Evolutionary conservation across 2,797 vertebrate species (phyloP), one percentile per base, ranked within the genome.

Genomic region (Leptatherina wallacei): DNA sequence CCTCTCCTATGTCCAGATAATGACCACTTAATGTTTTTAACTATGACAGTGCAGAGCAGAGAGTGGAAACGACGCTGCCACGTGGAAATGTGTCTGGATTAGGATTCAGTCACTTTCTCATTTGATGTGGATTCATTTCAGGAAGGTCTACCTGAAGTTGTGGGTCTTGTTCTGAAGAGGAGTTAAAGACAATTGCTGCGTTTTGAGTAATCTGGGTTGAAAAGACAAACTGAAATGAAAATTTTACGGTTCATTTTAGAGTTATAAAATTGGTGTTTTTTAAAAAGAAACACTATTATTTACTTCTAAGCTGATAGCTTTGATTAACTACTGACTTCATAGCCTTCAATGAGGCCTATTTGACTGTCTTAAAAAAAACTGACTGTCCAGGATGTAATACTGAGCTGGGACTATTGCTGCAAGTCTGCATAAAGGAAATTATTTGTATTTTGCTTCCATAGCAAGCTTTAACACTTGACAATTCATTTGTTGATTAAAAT

Each of bases 1-100:
- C 30, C 75, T 85, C 82, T 90, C 88, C 84, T 80, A 49, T 78
- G 89, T 85, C 88, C 87, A 59, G 81, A 73, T 91, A 88, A 91
- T 86, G 86, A 91, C 89, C 88, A 84, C 86, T 83, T 89, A 65
- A 85, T 85, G 75, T 65, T 81, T 86, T 69, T 61, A 78, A 38
- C 55, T 57, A 36, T 24, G 59, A 73, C 56, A 44, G 55, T 35
- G 40, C 47, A 32, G 38, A 62, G 69, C 60, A 11, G 44, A 64
- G 61, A 75, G 65, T 3, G 7, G 47, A 64, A 56, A 33, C 61
- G 11, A 40, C 22, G 61, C 69, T 52, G 64, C 74, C 81, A 81
- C 83, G 77, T 83, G 77, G 63, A 73, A 36, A 44, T 8, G 1
- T 16, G 29, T 33, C 22, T 54, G 60, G 59, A 24, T 63, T 32